phyloP scores from a whole-genome alignment of 2,113 vertebrate genomes.

The Cichladusa arquata region DNA sequence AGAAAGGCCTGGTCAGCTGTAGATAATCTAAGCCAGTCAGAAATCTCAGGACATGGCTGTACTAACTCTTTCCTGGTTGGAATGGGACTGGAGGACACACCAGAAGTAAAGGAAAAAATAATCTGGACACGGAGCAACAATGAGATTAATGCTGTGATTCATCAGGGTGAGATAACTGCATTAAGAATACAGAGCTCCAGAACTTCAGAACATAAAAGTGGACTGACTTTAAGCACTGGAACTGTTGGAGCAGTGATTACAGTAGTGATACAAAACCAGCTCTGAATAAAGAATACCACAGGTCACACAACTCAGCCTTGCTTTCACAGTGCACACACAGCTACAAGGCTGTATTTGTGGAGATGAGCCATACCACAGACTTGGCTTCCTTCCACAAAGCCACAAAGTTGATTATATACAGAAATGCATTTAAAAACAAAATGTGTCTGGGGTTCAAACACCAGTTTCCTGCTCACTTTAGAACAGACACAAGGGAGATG shows the following conservation, averaged over 20 bases:
- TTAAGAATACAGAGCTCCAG: not conserved
- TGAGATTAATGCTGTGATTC: not conserved
- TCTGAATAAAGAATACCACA: not conserved
- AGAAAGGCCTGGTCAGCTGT: not conserved
- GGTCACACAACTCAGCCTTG: not conserved
- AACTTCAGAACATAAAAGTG: not conserved
- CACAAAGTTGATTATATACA: rapidly evolving
- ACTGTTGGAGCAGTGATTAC: not conserved
- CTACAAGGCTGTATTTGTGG: not conserved
- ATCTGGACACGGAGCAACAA: not conserved
- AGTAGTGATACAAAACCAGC: not conserved
- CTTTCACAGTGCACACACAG: not conserved
- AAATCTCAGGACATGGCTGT: not conserved
- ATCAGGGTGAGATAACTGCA: not conserved
- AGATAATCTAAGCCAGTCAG: not conserved
- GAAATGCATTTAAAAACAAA: not conserved
- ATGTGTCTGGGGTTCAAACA: not conserved
- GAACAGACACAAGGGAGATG: not conserved
- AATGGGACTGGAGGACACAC: not conserved
- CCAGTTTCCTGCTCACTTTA: not conserved
- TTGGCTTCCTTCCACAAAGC: not conserved
- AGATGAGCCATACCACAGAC: not conserved
- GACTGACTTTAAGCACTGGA: not conserved
- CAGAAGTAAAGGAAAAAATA: not conserved
- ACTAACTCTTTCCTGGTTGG: not conserved